phyloP scores from a whole-genome alignment of 2,888 invertebrate genomes.

The Oxytorus armatus region DNA sequence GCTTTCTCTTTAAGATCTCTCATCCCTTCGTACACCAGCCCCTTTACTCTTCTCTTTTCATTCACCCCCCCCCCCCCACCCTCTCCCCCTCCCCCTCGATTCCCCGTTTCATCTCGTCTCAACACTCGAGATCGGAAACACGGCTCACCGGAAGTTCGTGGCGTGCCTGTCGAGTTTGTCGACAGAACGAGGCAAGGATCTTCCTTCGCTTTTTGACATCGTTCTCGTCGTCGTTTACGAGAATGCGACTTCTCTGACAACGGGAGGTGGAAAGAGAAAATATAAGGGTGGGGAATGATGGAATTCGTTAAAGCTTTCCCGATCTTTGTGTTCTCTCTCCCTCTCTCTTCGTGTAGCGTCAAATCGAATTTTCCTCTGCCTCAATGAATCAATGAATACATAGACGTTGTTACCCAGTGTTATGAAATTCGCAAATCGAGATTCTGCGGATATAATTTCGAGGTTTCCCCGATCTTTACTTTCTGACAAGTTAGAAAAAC shows the following conservation, averaged over 20 bases:
- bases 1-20: conserved; percentile 38
- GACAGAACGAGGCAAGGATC: conserved; percentile 37
- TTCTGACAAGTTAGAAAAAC: neutral
- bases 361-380: conserved; percentile 46
- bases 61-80: neutral
- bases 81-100: neutral
- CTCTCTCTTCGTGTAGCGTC: conserved; percentile 22
- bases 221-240: conserved; percentile 39
- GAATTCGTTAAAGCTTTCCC: conserved; percentile 50
- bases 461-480: neutral
- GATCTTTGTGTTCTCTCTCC: conserved; percentile 7
- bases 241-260: conserved; percentile 40
- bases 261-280: conserved; percentile 22
- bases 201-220: conserved; percentile 6
- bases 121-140: conserved; percentile 54
- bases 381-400: conserved; percentile 48
- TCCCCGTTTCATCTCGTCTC: conserved; percentile 37
- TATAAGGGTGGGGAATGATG: conserved; percentile 36
- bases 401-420: conserved; percentile 16
- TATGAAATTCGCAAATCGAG: conserved; percentile 14
- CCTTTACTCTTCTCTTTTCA: neutral
- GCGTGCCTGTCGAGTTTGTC: conserved; percentile 55
- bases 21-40: conserved; percentile 17
- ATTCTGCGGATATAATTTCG: conserved; percentile 9
- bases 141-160: conserved; percentile 56